Base-by-base conservation (phyloP, 2,797 vertebrate species). In the Lepilemur septentrionalis region DNA sequence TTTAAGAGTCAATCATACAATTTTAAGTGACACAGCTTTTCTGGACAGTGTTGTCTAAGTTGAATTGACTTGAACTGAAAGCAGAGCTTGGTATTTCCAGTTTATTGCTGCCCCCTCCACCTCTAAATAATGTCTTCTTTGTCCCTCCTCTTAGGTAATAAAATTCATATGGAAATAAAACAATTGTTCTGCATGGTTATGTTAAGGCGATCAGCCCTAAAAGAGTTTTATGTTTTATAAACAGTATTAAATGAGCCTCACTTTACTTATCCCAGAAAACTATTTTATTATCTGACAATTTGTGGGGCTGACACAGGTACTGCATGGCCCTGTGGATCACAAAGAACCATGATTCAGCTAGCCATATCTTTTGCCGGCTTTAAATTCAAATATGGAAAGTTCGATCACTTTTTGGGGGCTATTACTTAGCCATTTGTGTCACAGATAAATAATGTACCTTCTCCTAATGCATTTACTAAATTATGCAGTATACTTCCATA, bases 391-490 rank as follows among this genome's bases (percentile, higher is more conserved):
- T 76, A 70, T 35, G 38, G 63, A 63, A 86, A 95, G 8, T 43
- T 28, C 70, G 72, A 80, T 80, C 30, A 35, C 11, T 69, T 73
- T 75, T 78, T 52, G 6, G 8, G 32, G 52, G 20, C 55, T 96
- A 80, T 94, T 67, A 89, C 48, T 93, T 63, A 91, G 38, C 20
- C 70, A 87, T 59, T 96, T 50, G 25, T 41, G 41, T 41, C 28
- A 80, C 41, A 81, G 61, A 59, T 50, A 76, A 50, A 80, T 50
- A 86, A 50, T 7, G 13, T 41, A 78, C 46, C 81, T 91, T 35
- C 28, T 70, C 22, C 46, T 89, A 85, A 65, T 67, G 48, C 18
- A 85, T 72, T 94, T 95, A 85, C 15, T 59, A 81, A 91, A 91
- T 88, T 75, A 82, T 52, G 28, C 14, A 88, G 69, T 63, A 89